These are phyloP conservation scores for Bryconaethiops microstoma DNA, from an alignment of 2,797 vertebrate species.

Conservation along the genomic window DNA sequence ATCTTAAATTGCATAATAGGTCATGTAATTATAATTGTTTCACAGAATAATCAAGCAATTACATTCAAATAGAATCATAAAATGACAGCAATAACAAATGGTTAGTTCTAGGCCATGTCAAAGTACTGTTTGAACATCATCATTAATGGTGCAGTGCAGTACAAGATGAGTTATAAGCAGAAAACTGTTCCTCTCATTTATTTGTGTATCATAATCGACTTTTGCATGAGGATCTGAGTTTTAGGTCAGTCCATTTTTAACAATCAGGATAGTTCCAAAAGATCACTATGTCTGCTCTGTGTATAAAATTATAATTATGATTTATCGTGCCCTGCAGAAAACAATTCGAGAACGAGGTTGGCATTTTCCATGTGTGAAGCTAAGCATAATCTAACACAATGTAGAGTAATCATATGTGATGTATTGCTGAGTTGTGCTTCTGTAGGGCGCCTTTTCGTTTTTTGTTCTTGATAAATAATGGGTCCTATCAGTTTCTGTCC, in stretches of 20 bases:
- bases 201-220: background rate
- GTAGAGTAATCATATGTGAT: background rate
- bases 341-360: background rate
- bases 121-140: too few relatives aligned
- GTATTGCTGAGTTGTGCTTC: background rate
- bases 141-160: too few relatives aligned
- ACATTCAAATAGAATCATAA: too few relatives aligned
- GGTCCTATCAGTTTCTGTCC: background rate
- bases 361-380: constrained; percentile 5
- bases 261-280: background rate
- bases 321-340: background rate
- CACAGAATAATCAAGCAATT: too few relatives aligned
- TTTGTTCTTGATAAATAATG: background rate
- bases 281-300: background rate
- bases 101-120: too few relatives aligned
- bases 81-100: too few relatives aligned
- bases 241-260: background rate
- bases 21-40: too few relatives aligned
- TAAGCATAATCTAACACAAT: background rate
- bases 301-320: background rate
- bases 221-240: background rate
- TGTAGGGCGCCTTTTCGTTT: background rate
- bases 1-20: too few relatives aligned
- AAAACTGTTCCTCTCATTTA: background rate
- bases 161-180: too few relatives aligned